These are phyloP conservation scores for Drosophila burlai DNA, from an alignment of 1,140 invertebrate genomes.

Conservation along the genomic window DNA sequence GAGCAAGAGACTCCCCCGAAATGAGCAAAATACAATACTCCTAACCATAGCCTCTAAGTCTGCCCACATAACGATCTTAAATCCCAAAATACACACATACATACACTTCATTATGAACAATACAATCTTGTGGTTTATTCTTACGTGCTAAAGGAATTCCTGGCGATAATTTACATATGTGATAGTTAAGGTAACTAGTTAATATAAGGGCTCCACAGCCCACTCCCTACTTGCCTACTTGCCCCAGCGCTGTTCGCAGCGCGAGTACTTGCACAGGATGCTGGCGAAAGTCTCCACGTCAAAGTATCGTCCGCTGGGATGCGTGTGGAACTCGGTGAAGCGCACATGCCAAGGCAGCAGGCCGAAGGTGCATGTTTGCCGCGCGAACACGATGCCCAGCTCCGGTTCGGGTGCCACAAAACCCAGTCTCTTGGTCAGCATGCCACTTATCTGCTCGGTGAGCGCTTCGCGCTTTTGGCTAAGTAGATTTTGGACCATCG, in stretches of 20 bases:
- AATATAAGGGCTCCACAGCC: constrained; percentile 32
- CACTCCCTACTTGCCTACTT: constrained; percentile 76
- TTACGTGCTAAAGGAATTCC: constrained; percentile 53
- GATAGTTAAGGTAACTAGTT: constrained; percentile 58
- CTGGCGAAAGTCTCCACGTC: constrained; percentile 60
- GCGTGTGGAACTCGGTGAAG: constrained; percentile 80
- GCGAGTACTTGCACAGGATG: constrained; percentile 75
- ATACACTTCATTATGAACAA: constrained; percentile 65
- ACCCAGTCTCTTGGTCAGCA: constrained; percentile 56
- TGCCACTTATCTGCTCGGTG: constrained; percentile 49
- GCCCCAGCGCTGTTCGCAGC: constrained; percentile 83
- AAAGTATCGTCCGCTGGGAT: constrained; percentile 64
- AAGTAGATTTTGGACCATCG: constrained; percentile 59
- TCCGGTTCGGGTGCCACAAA: constrained; percentile 67
- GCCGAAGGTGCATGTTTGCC: constrained; percentile 71
- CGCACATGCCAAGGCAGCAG: constrained; percentile 79
- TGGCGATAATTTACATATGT: constrained; percentile 54
- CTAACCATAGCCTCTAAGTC: constrained; percentile 66
- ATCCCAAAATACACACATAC: constrained; percentile 26
- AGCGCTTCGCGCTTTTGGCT: constrained; percentile 58
- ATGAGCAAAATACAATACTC: constrained; percentile 32
- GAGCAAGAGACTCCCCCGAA: neutral
- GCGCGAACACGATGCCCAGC: constrained; percentile 70
- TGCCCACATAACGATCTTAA: constrained; percentile 34
- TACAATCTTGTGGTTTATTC: constrained; percentile 47